Conservation (phyloP, 2,888 invertebrate genomes). For the Sinopyrophorus schimmeli region DNA sequence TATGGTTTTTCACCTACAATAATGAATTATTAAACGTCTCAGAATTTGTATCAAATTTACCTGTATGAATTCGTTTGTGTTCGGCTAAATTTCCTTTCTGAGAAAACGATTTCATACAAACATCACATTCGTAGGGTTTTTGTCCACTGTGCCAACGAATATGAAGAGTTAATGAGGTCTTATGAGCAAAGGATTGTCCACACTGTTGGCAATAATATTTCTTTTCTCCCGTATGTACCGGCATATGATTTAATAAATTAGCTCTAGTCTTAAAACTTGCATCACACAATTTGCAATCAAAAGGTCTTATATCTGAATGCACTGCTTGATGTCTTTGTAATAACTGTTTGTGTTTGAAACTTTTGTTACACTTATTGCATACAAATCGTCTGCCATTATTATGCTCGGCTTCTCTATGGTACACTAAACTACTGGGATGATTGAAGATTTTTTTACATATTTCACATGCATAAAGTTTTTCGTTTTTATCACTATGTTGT, state of each 20-base stretch:
- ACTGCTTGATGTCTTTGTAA: constrained; percentile 78
- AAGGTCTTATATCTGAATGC: constrained; percentile 71
- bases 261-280: constrained; percentile 73
- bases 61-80: constrained; percentile 75
- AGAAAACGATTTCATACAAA: constrained; percentile 73
- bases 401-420: constrained; percentile 74
- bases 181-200: constrained; percentile 74
- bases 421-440: constrained; percentile 73
- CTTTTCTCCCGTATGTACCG: constrained; percentile 72
- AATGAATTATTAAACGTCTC: not conserved
- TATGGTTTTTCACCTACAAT: constrained; percentile 72
- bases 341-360: constrained; percentile 74
- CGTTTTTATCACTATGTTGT: constrained; percentile 57
- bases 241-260: constrained; percentile 72
- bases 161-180: constrained; percentile 76
- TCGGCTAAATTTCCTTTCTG: constrained; percentile 79
- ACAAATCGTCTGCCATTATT: constrained; percentile 67
- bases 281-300: constrained; percentile 62
- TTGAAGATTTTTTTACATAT: constrained; percentile 70
- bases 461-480: constrained; percentile 64
- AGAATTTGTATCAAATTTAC: constrained; percentile 28
- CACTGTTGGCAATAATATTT: constrained; percentile 72
- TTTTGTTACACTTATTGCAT: constrained; percentile 75
- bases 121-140: constrained; percentile 69
- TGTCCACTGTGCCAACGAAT: constrained; percentile 71